Evolutionary conservation across 2,113 vertebrate species (phyloP).

Genomic region (Microcebus griseorufus): DNA sequence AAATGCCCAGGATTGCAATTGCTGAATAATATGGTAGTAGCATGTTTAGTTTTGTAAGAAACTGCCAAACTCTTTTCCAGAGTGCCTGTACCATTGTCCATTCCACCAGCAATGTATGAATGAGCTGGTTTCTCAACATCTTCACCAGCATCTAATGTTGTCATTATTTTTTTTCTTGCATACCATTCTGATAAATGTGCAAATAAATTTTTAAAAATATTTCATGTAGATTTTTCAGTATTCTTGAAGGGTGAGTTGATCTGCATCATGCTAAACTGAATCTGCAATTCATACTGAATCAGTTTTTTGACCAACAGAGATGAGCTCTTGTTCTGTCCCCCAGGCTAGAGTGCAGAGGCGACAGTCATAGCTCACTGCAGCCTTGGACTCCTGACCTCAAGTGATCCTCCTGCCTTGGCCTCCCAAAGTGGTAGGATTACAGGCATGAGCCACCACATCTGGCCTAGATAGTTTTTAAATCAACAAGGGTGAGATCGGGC

Average conservation of each 20-base stretch:
- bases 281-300: background rate
- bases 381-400: background rate
- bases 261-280: background rate
- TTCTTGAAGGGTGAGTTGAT: background rate
- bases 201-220: background rate
- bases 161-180: background rate
- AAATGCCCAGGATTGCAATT: background rate
- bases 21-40: background rate
- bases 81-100: background rate
- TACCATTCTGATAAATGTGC: background rate
- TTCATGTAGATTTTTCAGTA: background rate
- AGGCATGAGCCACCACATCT: background rate
- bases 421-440: background rate
- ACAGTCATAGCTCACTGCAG: background rate
- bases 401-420: background rate
- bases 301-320: background rate
- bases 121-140: background rate
- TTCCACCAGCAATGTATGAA: background rate
- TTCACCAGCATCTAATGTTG: background rate
- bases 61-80: background rate
- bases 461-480: background rate
- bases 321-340: background rate
- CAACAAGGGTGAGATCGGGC: background rate
- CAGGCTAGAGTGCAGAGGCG: background rate
- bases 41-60: background rate